phyloP scores from a whole-genome alignment of 2,113 vertebrate species.

The Crypturellus undulatus region DNA sequence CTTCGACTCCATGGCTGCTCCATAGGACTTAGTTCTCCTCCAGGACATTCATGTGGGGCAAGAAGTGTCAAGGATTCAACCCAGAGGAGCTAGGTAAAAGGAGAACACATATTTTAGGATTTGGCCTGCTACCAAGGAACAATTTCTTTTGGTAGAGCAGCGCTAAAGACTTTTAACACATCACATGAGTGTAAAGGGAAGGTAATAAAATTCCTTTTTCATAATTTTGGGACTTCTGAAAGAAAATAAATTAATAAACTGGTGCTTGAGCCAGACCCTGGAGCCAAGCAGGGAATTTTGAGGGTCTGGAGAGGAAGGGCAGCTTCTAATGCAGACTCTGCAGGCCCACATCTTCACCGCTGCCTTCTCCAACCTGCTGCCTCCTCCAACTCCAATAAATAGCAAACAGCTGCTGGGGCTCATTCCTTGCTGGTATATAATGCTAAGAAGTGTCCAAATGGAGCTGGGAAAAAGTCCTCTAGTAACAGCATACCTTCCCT shows the following conservation, averaged over 20 bases:
- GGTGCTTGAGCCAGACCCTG: not conserved
- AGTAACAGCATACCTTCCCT: conserved; percentile 72
- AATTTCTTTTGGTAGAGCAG: not conserved
- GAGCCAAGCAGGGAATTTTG: not conserved
- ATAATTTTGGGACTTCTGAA: not conserved
- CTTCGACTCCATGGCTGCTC: not conserved
- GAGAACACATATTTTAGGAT: not conserved
- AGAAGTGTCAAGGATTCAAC: not conserved
- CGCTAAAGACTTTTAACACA: not conserved
- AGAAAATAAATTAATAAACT: not conserved
- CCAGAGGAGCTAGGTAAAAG: not conserved
- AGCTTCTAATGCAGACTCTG: not conserved
- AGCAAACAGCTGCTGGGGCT: conserved; percentile 75
- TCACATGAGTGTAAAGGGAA: not conserved
- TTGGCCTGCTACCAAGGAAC: not conserved
- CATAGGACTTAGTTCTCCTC: not conserved
- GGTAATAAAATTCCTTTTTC: not conserved
- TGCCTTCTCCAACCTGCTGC: not conserved
- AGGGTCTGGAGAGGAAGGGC: not conserved
- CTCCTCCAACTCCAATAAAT: conserved; percentile 62
- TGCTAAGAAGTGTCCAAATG: conserved; percentile 53
- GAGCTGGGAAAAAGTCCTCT: conserved; percentile 36
- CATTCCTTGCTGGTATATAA: conserved; percentile 65
- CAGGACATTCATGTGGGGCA: not conserved
- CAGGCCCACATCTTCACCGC: not conserved